Evolutionary conservation across 2,797 vertebrate genomes (phyloP).

Genomic region (Tangara arthus): DNA sequence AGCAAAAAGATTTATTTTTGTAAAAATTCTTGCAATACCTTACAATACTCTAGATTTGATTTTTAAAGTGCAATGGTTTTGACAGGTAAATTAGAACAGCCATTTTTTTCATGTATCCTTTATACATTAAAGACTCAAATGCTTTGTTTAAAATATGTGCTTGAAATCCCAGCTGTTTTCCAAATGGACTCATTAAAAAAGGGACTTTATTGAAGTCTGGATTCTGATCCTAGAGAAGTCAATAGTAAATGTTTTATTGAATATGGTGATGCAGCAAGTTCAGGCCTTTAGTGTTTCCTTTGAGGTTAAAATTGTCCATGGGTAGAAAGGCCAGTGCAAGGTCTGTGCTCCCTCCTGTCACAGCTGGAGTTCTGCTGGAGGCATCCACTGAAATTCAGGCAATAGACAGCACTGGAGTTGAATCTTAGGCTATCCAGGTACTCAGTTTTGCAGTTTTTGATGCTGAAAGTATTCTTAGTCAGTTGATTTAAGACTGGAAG

Average conservation of each 20-base stretch:
- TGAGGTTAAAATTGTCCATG: conserved; percentile 36
- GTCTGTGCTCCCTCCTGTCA: background rate
- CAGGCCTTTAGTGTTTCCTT: conserved; percentile 27
- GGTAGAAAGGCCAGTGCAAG: background rate
- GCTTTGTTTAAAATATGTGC: background rate
- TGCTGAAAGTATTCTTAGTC: background rate
- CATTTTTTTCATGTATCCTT: conserved; percentile 14
- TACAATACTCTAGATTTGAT: conserved; percentile 32
- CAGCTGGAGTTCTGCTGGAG: background rate
- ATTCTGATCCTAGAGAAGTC: background rate
- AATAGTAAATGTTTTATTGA: conserved; percentile 24
- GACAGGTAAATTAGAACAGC: conserved; percentile 34
- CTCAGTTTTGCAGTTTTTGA: background rate
- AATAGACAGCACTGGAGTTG: background rate
- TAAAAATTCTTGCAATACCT: conserved; percentile 6
- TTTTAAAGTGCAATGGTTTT: conserved; percentile 44
- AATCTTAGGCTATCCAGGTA: background rate
- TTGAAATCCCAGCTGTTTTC: background rate
- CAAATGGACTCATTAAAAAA: background rate
- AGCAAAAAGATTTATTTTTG: conserved; percentile 22
- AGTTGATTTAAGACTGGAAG: background rate
- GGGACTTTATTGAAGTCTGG: background rate
- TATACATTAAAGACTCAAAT: background rate
- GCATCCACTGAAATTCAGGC: background rate
- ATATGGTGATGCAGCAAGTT: conserved; percentile 13